A percentile compares a stretch with the other conserved stretches of the same genome.
phyloP scores from a whole-genome alignment of 2,888 invertebrate species.

The Shargacucullia verbasci region DNA sequence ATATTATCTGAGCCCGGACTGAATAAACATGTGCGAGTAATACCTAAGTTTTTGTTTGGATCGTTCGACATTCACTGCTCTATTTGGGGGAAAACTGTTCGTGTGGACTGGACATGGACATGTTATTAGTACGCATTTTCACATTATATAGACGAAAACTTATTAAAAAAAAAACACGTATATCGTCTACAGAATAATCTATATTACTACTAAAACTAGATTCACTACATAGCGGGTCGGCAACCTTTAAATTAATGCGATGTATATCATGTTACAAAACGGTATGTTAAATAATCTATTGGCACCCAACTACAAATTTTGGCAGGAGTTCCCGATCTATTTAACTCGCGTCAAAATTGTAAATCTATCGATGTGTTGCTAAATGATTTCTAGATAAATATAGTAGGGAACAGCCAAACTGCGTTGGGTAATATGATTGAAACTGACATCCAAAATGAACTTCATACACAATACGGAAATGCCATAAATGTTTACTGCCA shows the following conservation, averaged over 20 bases:
- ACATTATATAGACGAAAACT: too few relatives aligned
- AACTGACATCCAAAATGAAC: not conserved
- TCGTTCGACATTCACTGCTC: not conserved
- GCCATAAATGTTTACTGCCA: slow-evolving; percentile 12
- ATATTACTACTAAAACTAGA: too few relatives aligned
- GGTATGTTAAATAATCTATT: slow-evolving; percentile 37
- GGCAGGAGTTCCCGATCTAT: slow-evolving; percentile 35
- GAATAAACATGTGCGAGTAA: not conserved
- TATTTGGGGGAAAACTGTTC: too few relatives aligned
- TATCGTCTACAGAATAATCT: too few relatives aligned
- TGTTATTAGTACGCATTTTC: too few relatives aligned
- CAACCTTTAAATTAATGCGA: too few relatives aligned
- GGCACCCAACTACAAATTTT: slow-evolving; percentile 42
- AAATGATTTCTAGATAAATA: slow-evolving; percentile 35
- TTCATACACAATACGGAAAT: slow-evolving; percentile 22
- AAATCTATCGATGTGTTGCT: slow-evolving; percentile 45
- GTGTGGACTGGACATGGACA: too few relatives aligned
- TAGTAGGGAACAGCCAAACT: slow-evolving; percentile 20
- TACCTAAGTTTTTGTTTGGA: not conserved
- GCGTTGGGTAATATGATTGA: slow-evolving; percentile 12
- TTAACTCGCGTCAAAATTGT: slow-evolving; percentile 36
- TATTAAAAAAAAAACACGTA: too few relatives aligned
- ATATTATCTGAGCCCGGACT: too few relatives aligned
- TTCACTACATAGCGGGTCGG: too few relatives aligned
- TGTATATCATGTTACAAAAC: slow-evolving; percentile 22